Conservation (phyloP, 2,797 vertebrate species). For the Cheirogaleus major region DNA sequence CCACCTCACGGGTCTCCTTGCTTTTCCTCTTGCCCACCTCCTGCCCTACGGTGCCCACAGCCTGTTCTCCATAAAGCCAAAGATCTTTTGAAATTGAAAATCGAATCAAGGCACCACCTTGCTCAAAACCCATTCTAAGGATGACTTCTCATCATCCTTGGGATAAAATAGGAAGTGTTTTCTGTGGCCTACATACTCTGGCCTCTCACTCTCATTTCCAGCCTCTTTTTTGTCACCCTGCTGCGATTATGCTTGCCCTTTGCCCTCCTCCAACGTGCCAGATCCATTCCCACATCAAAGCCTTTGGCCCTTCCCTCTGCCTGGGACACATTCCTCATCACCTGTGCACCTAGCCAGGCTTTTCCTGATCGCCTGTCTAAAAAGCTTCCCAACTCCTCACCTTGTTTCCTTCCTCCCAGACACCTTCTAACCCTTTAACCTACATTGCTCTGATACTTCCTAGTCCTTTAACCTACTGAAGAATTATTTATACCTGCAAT, state of each 20-base stretch:
- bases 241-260: background rate
- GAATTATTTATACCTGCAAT: background rate
- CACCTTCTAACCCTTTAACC: background rate
- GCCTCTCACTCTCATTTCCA: background rate
- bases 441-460: background rate
- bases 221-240: background rate
- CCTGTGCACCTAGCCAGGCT: background rate
- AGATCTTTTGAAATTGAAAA: background rate
- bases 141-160: background rate
- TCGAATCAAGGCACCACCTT: background rate
- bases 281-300: background rate
- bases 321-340: no score
- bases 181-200: background rate
- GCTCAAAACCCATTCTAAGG: background rate
- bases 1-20: background rate
- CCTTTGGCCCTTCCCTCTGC: background rate
- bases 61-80: background rate
- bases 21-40: background rate
- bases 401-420: background rate
- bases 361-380: background rate
- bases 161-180: background rate
- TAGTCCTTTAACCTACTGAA: background rate
- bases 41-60: background rate
- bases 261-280: background rate
- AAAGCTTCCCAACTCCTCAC: background rate